Evolutionary conservation across 2,113 vertebrate genomes (phyloP).

Genomic region (Xenopus borealis): DNA sequence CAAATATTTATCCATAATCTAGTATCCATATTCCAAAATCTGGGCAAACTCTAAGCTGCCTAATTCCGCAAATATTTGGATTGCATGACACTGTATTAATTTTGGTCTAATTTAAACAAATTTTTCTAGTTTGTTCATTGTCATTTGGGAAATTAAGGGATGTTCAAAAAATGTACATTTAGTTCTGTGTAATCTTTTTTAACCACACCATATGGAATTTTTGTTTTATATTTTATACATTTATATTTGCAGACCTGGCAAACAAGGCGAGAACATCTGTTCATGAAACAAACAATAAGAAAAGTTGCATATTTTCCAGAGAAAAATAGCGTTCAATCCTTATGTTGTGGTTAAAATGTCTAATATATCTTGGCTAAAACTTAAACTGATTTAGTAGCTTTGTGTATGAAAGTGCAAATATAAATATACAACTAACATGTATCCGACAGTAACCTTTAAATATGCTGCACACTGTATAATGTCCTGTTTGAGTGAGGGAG

Average conservation of each 20-base stretch:
- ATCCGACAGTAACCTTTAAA: too few species aligned
- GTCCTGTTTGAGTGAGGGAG: too few species aligned
- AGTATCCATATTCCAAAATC: conserved; percentile 8
- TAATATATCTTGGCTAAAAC: not conserved
- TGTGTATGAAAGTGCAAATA: too few species aligned
- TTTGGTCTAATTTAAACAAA: conserved; percentile 25
- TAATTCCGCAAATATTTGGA: not conserved
- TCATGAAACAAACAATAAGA: conserved; percentile 42
- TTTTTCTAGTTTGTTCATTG: conserved; percentile 18
- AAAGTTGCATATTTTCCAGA: conserved; percentile 36
- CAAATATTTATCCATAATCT: conserved; percentile 21
- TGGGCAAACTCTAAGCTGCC: conserved; percentile 9
- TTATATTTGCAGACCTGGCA: conserved; percentile 28
- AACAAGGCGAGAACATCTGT: conserved; percentile 42
- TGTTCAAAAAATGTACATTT: not conserved
- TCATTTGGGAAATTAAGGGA: not conserved
- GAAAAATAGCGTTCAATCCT: conserved; percentile 24
- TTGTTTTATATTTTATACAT: conserved; percentile 34
- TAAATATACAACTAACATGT: too few species aligned
- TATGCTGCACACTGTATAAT: too few species aligned
- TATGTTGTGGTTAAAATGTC: conserved; percentile 13
- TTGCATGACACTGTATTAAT: conserved; percentile 11
- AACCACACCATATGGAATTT: conserved; percentile 32
- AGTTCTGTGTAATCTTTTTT: conserved; percentile 21
- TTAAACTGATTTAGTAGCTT: too few species aligned